Evolutionary conservation across 2,113 vertebrate species (phyloP).

Genomic region (Aphyosemion australe): DNA sequence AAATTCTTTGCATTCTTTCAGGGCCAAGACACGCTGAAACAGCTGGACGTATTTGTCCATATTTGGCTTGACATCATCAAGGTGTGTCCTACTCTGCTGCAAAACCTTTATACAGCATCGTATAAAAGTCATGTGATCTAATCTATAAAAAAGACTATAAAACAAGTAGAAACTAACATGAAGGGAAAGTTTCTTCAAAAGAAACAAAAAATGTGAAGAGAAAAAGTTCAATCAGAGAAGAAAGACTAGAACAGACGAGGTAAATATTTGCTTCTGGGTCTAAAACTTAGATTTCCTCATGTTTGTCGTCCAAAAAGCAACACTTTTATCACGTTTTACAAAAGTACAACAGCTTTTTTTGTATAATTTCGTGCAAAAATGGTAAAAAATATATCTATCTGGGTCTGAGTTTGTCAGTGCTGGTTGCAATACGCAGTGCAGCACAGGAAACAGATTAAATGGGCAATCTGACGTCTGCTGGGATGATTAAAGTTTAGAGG

Average conservation of each 20-base stretch:
- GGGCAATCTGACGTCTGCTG: no score
- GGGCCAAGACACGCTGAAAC: constrained; percentile 16
- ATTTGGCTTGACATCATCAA: constrained; percentile 33
- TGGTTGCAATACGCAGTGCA: no score
- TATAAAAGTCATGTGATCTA: background rate
- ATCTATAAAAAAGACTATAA: background rate
- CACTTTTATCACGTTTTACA: no score
- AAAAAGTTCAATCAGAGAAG: background rate
- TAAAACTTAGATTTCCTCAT: no score
- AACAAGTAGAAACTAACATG: background rate
- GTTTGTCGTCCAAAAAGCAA: no score
- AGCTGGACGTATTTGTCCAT: constrained; percentile 10
- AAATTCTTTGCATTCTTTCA: constrained; percentile 28
- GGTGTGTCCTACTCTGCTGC: background rate
- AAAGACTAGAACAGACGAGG: background rate
- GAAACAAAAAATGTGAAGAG: background rate
- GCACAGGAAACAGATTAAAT: no score
- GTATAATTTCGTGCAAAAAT: no score
- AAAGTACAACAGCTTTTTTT: no score
- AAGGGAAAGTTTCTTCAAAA: background rate
- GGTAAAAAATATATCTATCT: no score
- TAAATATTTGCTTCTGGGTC: no score
- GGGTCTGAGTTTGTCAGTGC: no score
- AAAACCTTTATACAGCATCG: background rate
- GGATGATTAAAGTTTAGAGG: no score